Percentiles rank a stretch among this genome's conserved stretches.
Conservation (phyloP, 2,797 vertebrate genomes). For the Danio aesculapii region DNA sequence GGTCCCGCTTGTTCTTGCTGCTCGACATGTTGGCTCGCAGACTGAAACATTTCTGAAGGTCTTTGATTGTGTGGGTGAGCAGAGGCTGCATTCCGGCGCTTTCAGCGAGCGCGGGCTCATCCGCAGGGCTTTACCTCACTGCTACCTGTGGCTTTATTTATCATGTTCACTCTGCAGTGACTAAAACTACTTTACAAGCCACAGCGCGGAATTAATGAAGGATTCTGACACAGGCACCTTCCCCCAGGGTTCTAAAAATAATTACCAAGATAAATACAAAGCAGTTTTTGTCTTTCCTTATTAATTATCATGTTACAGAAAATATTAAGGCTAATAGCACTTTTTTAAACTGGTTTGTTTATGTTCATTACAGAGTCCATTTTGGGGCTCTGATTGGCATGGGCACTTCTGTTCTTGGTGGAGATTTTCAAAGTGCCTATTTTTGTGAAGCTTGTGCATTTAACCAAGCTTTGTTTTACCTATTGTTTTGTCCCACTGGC, state of each 20-base stretch:
- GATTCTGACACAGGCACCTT: constrained; percentile 58
- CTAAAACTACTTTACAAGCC: constrained; percentile 51
- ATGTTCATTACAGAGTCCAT: constrained; percentile 47
- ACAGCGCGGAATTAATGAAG: constrained; percentile 48
- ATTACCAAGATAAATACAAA: constrained; percentile 58
- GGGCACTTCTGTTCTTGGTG: constrained; percentile 34
- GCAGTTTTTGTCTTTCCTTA: constrained; percentile 52
- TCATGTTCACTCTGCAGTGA: constrained; percentile 46
- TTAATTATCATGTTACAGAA: constrained; percentile 57
- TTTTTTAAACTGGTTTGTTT: constrained; percentile 52
- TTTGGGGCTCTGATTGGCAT: constrained; percentile 47
- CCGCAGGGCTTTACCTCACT: constrained; percentile 42
- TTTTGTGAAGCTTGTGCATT: neutral
- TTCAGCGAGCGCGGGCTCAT: constrained; percentile 34
- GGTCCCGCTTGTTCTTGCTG: neutral
- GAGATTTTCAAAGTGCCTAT: constrained; percentile 45
- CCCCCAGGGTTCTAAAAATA: constrained; percentile 59
- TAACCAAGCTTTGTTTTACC: neutral
- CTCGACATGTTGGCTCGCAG: constrained; percentile 25
- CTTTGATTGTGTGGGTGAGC: constrained; percentile 33
- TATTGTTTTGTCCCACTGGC: neutral
- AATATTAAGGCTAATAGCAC: constrained; percentile 54
- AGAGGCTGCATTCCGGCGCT: constrained; percentile 4
- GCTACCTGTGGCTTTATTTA: constrained; percentile 46
- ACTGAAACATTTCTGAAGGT: constrained; percentile 27